Conservation (phyloP, 2,113 vertebrate species). For the Cairina moschata region DNA sequence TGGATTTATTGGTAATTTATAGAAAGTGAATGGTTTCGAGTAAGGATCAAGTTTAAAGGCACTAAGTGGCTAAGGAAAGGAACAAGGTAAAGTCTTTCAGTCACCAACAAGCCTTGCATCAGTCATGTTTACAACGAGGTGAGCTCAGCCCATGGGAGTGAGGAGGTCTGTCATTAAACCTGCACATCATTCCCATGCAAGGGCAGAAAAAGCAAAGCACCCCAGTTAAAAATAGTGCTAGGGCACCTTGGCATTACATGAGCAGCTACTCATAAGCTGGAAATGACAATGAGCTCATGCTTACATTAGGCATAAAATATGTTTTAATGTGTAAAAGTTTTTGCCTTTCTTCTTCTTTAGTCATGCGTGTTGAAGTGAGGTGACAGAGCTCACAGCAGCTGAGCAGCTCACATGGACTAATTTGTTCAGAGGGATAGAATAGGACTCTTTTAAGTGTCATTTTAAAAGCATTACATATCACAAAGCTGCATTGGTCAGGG, state of each 20-base stretch:
- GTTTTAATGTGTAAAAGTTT: neutral
- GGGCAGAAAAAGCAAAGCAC: neutral
- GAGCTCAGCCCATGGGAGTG: neutral
- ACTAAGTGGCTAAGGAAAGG: neutral
- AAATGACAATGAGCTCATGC: neutral
- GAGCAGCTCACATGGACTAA: neutral
- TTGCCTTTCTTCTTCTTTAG: neutral
- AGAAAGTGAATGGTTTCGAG: neutral
- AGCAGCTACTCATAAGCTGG: neutral
- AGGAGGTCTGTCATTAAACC: neutral
- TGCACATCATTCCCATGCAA: neutral
- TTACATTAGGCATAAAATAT: neutral
- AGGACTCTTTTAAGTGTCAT: neutral
- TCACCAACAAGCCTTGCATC: neutral
- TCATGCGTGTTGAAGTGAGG: neutral
- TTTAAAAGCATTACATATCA: neutral
- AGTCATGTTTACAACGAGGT: neutral
- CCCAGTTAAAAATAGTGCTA: neutral
- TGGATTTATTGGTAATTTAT: neutral
- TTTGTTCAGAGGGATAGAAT: neutral
- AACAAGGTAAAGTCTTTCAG: neutral
- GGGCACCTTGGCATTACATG: neutral
- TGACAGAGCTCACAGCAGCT: neutral
- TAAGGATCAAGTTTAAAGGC: neutral
- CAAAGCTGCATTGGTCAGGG: rapidly evolving